Percentiles rank a stretch among this genome's conserved stretches.
Evolutionary conservation across 2,113 vertebrate species (phyloP).

Genomic region (Dunckerocampus dactyliophorus): DNA sequence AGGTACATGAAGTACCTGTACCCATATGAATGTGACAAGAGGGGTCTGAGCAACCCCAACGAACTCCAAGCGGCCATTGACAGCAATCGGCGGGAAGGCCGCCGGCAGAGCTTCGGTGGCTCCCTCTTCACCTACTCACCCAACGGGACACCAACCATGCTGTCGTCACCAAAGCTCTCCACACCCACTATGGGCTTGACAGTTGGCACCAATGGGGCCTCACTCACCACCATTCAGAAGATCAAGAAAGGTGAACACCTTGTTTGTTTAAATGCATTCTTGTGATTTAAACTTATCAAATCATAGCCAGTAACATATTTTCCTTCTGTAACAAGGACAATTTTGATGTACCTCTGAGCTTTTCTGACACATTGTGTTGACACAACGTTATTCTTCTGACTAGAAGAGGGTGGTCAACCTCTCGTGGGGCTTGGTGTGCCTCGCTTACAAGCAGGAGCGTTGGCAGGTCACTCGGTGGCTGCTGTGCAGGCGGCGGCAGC

Average conservation of each 20-base stretch:
- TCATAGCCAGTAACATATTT: too few species aligned
- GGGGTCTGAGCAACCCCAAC: slow-evolving; percentile 90
- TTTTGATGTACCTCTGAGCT: too few species aligned
- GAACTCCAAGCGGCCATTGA: slow-evolving; percentile 97
- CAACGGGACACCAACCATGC: slow-evolving; percentile 81
- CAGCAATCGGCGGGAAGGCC: slow-evolving; percentile 91
- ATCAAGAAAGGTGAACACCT: slow-evolving; percentile 87
- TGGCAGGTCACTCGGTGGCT: slow-evolving; percentile 81
- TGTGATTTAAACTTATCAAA: too few species aligned
- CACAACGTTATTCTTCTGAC: background rate
- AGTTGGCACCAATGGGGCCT: slow-evolving; percentile 80
- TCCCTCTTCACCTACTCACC: slow-evolving; percentile 92
- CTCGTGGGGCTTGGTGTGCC: slow-evolving; percentile 65
- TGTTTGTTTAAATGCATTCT: background rate
- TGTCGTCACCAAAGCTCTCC: slow-evolving; percentile 86
- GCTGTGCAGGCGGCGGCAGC: slow-evolving; percentile 80
- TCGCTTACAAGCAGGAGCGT: slow-evolving; percentile 73
- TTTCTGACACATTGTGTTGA: background rate
- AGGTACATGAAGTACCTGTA: slow-evolving; percentile 99
- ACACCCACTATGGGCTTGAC: slow-evolving; percentile 75
- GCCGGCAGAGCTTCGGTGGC: slow-evolving; percentile 88
- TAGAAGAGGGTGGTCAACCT: slow-evolving; percentile 80
- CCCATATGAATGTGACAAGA: slow-evolving; percentile 95
- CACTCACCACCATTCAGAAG: slow-evolving; percentile 78
- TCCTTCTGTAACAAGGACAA: too few species aligned